Evolutionary conservation across 2,113 vertebrate genomes (phyloP).

Genomic region (Notothenia coriiceps): DNA sequence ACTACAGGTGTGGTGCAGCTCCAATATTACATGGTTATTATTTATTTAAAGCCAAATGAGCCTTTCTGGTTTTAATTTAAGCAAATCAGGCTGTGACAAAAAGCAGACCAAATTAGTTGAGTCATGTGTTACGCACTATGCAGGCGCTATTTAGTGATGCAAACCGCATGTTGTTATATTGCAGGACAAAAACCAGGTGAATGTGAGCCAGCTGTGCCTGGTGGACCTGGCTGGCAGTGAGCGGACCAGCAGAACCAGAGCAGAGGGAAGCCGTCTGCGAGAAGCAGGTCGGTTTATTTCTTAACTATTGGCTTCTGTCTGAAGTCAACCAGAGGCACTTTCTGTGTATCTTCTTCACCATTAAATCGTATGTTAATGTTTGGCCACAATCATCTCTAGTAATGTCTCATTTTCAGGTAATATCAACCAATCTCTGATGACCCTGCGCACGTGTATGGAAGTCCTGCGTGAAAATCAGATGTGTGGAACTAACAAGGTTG

Average conservation of each 20-base stretch:
- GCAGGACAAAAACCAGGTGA: constrained; percentile 94
- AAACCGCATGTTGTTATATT: constrained; percentile 10
- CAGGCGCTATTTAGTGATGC: neutral
- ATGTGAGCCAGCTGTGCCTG: constrained; percentile 92
- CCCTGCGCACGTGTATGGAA: constrained; percentile 94
- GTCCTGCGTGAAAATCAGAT: constrained; percentile 95
- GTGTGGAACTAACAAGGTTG: constrained; percentile 94
- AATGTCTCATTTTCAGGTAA: constrained; percentile 85
- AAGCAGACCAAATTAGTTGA: neutral
- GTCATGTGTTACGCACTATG: neutral
- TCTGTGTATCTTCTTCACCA: neutral
- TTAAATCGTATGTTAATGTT: neutral
- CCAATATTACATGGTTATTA: neutral
- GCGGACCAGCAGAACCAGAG: constrained; percentile 93
- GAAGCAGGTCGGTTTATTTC: constrained; percentile 87
- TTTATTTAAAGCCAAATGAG: neutral
- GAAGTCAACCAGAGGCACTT: neutral
- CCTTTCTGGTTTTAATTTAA: neutral
- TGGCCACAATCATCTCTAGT: neutral
- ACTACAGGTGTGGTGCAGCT: constrained; percentile 87
- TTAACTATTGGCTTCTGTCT: neutral
- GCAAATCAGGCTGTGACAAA: neutral
- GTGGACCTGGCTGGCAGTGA: constrained; percentile 98
- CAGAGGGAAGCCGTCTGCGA: constrained; percentile 92
- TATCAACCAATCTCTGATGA: constrained; percentile 98